Base-by-base conservation (phyloP, 2,113 vertebrate genomes). In the Ploceus nigricollis region DNA sequence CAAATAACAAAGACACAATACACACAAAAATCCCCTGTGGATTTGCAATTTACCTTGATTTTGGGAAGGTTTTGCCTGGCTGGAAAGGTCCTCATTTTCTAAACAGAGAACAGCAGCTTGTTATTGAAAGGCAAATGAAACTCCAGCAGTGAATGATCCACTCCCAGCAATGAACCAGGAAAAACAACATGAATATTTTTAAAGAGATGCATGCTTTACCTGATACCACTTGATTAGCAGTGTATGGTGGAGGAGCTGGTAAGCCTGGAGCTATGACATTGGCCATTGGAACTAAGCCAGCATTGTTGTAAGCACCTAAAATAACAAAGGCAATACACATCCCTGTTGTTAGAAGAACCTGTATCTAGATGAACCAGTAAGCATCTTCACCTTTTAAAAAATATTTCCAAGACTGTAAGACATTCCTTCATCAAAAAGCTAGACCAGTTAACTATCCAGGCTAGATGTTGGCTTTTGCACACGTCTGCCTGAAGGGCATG, bases 231-330 rank as follows among this genome's bases (percentile, higher is more conserved):
- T 98, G 98, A 97, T 98, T 98, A 87, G 99, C 96, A 96, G 97
- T 97, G 97, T 99, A 99, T 28, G 99, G 97, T 57, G 98, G 98
- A 93, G 99, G 98, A 97, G 99, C 99, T 93, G 98, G 96, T 94
- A 99, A 98, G 81, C 96, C 98, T 93, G 99, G 97, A 95, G 99
- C 98, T 97, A 99, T 98, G 96, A 99, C 98, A 98, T 98, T 99
- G 96, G 99, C 98, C 96, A 99, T 85, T 70, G 99, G 98, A 97
- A 99, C 99, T 97, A 99, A 98, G 94, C 99, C 98, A 94, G 99
- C 99, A 95, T 99, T 99, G 98, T 99, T 99, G 96, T 99, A 99
- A 93, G 98, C 99, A 99, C 99, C 99, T 99, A 97, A 97, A 97
- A 98, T 63, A 88, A 94, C 85, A 96, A 57, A 94, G 19, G 56